Percentiles rank a stretch among this genome's conserved stretches.
Conservation (phyloP, 2,113 vertebrate species). For the Rattus rattus region DNA sequence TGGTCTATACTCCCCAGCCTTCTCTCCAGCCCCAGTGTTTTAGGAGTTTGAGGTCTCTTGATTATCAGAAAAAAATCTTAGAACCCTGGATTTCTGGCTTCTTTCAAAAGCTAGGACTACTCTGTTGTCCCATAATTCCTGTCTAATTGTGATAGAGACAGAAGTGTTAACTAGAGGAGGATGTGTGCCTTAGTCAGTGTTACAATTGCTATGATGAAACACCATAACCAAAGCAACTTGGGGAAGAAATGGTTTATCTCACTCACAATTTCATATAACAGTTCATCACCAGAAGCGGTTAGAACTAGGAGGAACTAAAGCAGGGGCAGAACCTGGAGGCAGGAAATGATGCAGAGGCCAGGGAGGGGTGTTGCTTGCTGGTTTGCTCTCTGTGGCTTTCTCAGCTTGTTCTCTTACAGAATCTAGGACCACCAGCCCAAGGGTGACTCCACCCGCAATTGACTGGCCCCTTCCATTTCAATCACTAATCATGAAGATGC, state of each 20-base stretch:
- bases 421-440: background rate
- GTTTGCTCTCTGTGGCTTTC: background rate
- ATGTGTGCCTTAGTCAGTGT: background rate
- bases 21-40: background rate
- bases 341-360: background rate
- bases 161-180: background rate
- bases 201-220: background rate
- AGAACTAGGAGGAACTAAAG: background rate
- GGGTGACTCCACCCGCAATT: background rate
- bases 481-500: background rate
- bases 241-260: background rate
- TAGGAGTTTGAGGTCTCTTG: background rate
- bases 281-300: background rate
- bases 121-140: conserved; percentile 10
- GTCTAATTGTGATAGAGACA: conserved; percentile 2
- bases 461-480: background rate
- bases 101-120: background rate
- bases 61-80: background rate
- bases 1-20: background rate
- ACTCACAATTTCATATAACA: background rate
- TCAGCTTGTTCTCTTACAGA: background rate
- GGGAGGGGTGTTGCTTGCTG: background rate
- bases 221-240: background rate
- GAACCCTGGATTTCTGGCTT: background rate
- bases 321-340: background rate